These are phyloP conservation scores for Orchesella cincta DNA, from an alignment of 1,140 invertebrate species.

Conservation along the genomic window DNA sequence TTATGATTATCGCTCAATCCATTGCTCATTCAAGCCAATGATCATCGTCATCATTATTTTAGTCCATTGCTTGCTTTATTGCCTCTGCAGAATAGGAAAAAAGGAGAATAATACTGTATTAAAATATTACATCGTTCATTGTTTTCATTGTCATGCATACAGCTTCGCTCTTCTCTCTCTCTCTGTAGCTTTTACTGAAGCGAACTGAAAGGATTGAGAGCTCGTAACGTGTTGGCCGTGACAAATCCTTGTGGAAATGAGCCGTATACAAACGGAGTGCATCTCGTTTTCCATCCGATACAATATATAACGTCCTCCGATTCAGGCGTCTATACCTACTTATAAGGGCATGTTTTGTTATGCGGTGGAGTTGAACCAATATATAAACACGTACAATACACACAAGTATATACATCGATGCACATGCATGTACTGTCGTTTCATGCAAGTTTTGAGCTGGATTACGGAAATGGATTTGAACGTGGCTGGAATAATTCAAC, in stretches of 20 bases:
- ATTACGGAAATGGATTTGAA: slow-evolving; percentile 18
- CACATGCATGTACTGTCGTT: background rate
- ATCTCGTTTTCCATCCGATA: background rate
- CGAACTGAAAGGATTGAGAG: slow-evolving; percentile 7
- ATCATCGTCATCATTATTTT: background rate
- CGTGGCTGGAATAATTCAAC: slow-evolving; percentile 26
- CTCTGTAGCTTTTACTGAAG: background rate
- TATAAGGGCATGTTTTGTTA: too few species aligned
- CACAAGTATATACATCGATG: too few species aligned
- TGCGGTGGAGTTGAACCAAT: too few species aligned
- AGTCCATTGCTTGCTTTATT: background rate
- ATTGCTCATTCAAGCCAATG: too few species aligned
- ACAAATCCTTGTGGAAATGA: slow-evolving; percentile 21
- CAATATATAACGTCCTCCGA: too few species aligned
- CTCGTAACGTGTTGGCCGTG: slow-evolving; percentile 18
- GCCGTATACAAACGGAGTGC: background rate
- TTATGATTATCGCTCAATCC: too few species aligned
- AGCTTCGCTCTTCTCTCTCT: background rate
- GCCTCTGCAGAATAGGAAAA: background rate
- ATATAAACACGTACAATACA: too few species aligned
- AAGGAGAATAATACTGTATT: background rate
- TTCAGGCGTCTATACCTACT: too few species aligned
- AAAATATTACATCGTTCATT: background rate
- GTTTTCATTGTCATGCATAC: background rate
- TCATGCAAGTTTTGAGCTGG: slow-evolving; percentile 25